These are phyloP conservation scores for Motacilla alba DNA, from an alignment of 2,113 vertebrate genomes.

Conservation along the genomic window DNA sequence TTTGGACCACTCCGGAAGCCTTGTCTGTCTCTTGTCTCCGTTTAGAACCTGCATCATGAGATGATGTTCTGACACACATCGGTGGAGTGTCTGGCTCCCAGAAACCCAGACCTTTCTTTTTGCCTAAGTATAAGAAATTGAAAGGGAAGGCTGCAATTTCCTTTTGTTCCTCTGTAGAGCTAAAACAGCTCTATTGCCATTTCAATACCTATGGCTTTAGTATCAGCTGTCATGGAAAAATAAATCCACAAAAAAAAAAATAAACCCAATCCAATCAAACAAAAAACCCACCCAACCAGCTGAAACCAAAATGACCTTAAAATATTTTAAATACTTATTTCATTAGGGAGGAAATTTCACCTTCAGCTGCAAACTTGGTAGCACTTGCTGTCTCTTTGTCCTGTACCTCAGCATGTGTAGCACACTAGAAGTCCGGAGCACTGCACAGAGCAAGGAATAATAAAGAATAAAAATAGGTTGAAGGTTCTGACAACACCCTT, in stretches of 20 bases:
- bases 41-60: not conserved
- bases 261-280: accelerated
- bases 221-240: not conserved
- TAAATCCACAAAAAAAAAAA: not conserved
- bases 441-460: not conserved
- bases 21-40: not conserved
- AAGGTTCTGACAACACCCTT: not conserved
- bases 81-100: not conserved
- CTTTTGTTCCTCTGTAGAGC: not conserved
- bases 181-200: not conserved
- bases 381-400: not conserved
- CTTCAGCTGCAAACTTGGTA: not conserved
- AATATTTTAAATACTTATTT: not conserved
- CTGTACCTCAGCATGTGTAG: not conserved
- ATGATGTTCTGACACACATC: not conserved
- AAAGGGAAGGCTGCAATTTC: not conserved
- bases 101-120: not conserved
- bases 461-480: not conserved
- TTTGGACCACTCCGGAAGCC: not conserved
- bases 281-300: not conserved
- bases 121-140: not conserved
- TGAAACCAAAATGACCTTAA: not conserved
- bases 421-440: not conserved
- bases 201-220: not conserved
- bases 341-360: not conserved